Evolutionary conservation across 2,888 invertebrate species (phyloP).

Genomic region (Metellina segmentata): DNA sequence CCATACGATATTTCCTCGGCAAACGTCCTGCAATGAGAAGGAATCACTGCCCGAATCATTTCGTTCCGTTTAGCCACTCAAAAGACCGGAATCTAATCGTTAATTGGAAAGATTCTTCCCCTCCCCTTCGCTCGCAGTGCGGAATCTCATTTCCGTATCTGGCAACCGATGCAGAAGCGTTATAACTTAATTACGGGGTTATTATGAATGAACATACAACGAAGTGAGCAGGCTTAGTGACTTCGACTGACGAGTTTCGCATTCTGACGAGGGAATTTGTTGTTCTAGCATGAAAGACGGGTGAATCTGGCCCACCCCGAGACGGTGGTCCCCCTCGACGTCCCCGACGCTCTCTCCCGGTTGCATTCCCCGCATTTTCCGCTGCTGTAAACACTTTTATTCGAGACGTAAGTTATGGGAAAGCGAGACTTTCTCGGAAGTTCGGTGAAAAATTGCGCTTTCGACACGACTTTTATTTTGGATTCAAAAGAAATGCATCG

Average conservation of each 20-base stretch:
- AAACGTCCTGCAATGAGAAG: slow-evolving; percentile 11
- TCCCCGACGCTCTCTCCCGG: too few relatives aligned
- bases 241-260: neutral
- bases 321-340: too few relatives aligned
- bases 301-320: too few relatives aligned
- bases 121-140: slow-evolving; percentile 17
- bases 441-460: too few relatives aligned
- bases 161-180: slow-evolving; percentile 53
- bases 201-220: slow-evolving; percentile 42
- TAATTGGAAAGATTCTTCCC: slow-evolving; percentile 71
- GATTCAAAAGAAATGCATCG: too few relatives aligned
- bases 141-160: slow-evolving; percentile 68
- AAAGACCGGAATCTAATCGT: slow-evolving; percentile 70
- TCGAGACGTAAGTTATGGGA: too few relatives aligned
- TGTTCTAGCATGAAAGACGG: neutral
- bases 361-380: too few relatives aligned
- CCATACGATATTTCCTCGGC: slow-evolving; percentile 31
- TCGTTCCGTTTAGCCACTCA: slow-evolving; percentile 44
- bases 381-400: too few relatives aligned
- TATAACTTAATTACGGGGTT: slow-evolving; percentile 67
- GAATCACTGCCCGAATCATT: slow-evolving; percentile 46
- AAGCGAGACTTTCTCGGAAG: too few relatives aligned
- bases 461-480: too few relatives aligned
- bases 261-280: neutral
- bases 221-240: slow-evolving; percentile 21